Conservation (phyloP, 2,797 vertebrate genomes). For the Tinamus major region DNA sequence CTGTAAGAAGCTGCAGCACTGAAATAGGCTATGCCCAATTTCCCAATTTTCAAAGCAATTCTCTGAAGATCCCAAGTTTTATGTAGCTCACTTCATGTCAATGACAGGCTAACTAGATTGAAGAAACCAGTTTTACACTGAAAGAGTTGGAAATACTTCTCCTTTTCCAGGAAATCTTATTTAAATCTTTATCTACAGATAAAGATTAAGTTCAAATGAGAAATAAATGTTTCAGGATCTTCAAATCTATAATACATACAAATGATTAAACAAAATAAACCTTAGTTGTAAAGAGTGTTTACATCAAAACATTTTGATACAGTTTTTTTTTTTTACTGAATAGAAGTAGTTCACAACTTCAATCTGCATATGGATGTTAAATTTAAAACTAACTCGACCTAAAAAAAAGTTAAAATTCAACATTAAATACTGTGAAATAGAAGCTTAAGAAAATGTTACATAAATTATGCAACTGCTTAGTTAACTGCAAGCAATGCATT, state of each 20-base stretch:
- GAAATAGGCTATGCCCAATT: neutral
- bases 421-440: neutral
- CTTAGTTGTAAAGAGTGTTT: neutral
- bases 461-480: neutral
- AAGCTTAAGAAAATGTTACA: neutral
- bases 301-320: neutral
- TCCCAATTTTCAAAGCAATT: neutral
- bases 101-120: neutral
- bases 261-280: neutral
- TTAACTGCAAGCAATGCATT: neutral
- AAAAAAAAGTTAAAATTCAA: neutral
- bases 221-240: neutral
- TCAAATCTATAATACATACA: neutral
- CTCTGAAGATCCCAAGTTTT: neutral
- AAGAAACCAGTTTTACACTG: neutral
- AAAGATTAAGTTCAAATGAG: neutral
- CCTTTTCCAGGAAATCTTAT: neutral
- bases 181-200: neutral
- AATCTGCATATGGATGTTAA: neutral
- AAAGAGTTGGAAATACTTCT: neutral
- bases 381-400: neutral
- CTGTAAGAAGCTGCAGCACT: neutral
- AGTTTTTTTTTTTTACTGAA: neutral
- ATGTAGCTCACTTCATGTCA: neutral
- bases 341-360: neutral